Evolutionary conservation across 1,140 invertebrate genomes (phyloP).

Genomic region (Coptotermes formosanus): DNA sequence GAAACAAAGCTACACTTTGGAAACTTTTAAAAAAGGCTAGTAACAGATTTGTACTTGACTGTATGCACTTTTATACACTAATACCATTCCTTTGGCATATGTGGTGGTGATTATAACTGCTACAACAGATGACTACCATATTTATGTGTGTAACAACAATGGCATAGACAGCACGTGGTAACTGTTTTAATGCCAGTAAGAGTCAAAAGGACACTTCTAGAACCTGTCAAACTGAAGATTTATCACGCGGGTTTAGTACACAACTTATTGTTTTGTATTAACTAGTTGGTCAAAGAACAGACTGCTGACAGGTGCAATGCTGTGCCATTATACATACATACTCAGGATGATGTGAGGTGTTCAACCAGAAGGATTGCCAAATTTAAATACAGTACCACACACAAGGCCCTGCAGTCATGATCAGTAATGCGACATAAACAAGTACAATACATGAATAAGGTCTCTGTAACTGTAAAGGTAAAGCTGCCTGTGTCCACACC

Average conservation of each 20-base stretch:
- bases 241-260: conserved; percentile 22
- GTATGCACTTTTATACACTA: conserved; percentile 29
- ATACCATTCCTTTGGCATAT: conserved; percentile 34
- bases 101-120: conserved; percentile 31
- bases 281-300: background rate
- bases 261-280: conserved; percentile 23
- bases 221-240: conserved; percentile 30
- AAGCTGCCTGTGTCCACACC: too few relatives aligned
- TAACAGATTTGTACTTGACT: conserved; percentile 35
- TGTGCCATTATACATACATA: background rate
- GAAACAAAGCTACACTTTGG: conserved; percentile 35
- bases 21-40: conserved; percentile 33
- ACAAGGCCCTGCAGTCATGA: too few relatives aligned
- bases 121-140: conserved; percentile 32
- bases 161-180: conserved; percentile 29
- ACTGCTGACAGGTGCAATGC: background rate
- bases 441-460: too few relatives aligned
- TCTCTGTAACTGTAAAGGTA: too few relatives aligned
- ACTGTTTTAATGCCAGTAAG: conserved; percentile 33
- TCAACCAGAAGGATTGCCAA: background rate
- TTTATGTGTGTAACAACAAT: conserved; percentile 32
- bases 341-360: background rate
- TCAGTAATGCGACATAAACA: too few relatives aligned
- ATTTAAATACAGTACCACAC: too few relatives aligned
- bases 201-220: conserved; percentile 37